Percentiles rank a stretch among this genome's conserved stretches.
Evolutionary conservation across 2,113 vertebrate genomes (phyloP).

Genomic region (Rhineura floridana): DNA sequence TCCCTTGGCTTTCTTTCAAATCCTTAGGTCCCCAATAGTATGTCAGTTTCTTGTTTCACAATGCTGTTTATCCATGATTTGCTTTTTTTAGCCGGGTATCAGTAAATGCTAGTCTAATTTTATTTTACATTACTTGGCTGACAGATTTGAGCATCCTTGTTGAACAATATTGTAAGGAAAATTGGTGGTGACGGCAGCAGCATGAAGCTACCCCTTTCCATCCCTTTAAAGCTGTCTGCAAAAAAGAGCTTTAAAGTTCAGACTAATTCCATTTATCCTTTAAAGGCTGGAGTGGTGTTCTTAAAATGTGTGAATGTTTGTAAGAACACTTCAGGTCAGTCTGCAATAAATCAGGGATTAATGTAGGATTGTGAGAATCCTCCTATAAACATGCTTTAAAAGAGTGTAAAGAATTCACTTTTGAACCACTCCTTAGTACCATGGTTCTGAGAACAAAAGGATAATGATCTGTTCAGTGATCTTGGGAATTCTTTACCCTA

Average conservation of each 20-base stretch:
- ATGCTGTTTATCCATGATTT: conserved; percentile 13
- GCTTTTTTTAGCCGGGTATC: not conserved
- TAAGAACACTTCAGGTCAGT: not conserved
- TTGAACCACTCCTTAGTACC: not conserved
- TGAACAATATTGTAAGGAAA: not conserved
- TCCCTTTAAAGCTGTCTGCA: not conserved
- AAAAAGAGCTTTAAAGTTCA: not conserved
- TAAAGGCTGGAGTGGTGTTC: not conserved
- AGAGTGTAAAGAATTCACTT: not conserved
- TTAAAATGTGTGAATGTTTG: conserved; percentile 1
- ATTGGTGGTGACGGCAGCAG: not conserved
- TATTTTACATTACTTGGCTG: not conserved
- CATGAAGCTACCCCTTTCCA: not conserved
- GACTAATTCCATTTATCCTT: not conserved
- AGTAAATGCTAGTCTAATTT: not conserved
- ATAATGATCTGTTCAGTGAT: not conserved
- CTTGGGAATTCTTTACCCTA: not conserved
- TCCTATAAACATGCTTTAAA: conserved; percentile 1
- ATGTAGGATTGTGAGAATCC: not conserved
- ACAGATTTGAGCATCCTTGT: not conserved
- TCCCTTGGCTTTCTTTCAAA: conserved; percentile 40
- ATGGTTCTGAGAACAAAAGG: not conserved
- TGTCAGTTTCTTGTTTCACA: not conserved
- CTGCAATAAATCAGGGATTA: not conserved
- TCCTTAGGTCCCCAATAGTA: not conserved